These are phyloP conservation scores for Bostrychus sinensis DNA, from an alignment of 2,113 vertebrate species.

Conservation along the genomic window DNA sequence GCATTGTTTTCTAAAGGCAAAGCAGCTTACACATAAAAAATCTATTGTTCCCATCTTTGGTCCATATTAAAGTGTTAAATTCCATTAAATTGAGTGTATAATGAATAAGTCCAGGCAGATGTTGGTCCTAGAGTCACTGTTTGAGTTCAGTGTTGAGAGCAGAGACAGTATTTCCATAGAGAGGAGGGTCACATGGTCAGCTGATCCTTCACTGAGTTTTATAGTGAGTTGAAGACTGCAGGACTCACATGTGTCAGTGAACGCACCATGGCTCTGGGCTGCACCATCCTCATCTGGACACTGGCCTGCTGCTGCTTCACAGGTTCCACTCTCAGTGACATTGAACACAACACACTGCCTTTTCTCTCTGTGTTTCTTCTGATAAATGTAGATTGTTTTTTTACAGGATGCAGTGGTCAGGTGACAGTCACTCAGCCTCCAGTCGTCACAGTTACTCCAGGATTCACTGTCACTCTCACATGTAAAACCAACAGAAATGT, in stretches of 20 bases:
- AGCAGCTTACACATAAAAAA: too few species aligned
- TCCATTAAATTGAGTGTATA: too few species aligned
- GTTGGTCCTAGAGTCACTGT: too few species aligned
- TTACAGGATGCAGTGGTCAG: conserved; percentile 37
- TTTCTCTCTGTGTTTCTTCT: conserved; percentile 24
- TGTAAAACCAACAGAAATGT: conserved; percentile 27
- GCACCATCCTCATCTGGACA: conserved; percentile 25
- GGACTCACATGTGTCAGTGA: conserved; percentile 3
- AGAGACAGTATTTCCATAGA: conserved; percentile 4
- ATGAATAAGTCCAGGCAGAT: too few species aligned
- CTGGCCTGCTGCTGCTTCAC: conserved; percentile 30
- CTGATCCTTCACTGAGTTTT: conserved; percentile 25
- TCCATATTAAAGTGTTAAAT: too few species aligned
- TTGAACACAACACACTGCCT: conserved; percentile 17
- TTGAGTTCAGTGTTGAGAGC: neutral
- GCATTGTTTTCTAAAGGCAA: too few species aligned
- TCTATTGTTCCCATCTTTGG: too few species aligned
- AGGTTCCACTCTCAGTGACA: conserved; percentile 22
- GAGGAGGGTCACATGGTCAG: conserved; percentile 8
- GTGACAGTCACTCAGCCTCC: conserved; percentile 63
- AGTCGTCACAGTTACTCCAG: conserved; percentile 19
- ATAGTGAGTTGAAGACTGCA: conserved; percentile 9
- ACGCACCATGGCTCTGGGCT: conserved; percentile 30
- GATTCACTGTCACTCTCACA: conserved; percentile 2
- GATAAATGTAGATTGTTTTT: conserved; percentile 24